Percentiles rank a stretch among this genome's conserved stretches.
Evolutionary conservation across 2,113 vertebrate species (phyloP).

Genomic region (Ailurus styani): DNA sequence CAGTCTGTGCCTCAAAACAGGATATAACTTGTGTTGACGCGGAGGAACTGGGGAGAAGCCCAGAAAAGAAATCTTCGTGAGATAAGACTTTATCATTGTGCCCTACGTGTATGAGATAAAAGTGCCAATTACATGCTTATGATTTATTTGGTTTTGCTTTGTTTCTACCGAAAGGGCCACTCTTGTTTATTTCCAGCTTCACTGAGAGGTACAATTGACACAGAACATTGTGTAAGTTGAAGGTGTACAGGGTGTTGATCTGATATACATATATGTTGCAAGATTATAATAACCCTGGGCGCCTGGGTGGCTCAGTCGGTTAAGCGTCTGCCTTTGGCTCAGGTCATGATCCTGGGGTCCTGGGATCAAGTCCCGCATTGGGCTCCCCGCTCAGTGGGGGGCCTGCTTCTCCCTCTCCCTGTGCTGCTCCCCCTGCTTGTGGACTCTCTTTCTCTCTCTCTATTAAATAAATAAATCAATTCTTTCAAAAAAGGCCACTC

Average conservation of each 20-base stretch:
- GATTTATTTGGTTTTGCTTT: not conserved
- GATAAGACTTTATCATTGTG: not conserved
- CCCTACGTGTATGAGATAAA: not conserved
- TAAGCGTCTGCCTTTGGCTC: no score
- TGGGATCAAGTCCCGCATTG: no score
- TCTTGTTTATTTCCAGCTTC: not conserved
- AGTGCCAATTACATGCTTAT: not conserved
- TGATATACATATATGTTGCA: no score
- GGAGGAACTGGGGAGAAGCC: not conserved
- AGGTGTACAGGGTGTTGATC: accelerated
- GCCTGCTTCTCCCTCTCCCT: no score
- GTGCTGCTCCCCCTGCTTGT: no score
- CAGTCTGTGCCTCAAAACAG: not conserved
- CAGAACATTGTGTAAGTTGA: no score
- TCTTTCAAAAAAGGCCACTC: not conserved
- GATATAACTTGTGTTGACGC: not conserved
- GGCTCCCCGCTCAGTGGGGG: no score
- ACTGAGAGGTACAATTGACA: not conserved
- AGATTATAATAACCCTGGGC: not conserved
- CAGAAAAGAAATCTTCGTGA: not conserved
- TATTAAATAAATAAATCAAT: no score
- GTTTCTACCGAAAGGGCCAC: not conserved
- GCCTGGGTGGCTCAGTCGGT: no score
- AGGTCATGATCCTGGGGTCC: no score
- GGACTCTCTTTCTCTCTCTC: no score